Evolutionary conservation across 2,113 vertebrate species (phyloP).

Genomic region (Brachypteracias leptosomus): DNA sequence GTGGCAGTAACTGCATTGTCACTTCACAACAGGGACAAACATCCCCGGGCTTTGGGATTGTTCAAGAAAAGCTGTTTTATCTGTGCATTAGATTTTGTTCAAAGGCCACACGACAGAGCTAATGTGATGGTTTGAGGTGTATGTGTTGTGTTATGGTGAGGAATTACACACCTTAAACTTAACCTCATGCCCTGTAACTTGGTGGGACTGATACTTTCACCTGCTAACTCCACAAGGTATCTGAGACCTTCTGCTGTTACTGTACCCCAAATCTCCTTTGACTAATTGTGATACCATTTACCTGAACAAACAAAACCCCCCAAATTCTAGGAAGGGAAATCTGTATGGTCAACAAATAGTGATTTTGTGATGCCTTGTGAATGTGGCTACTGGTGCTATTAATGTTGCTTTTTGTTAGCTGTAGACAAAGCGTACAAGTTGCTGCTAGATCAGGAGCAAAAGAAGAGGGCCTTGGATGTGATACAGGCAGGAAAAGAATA

Average conservation of each 20-base stretch:
- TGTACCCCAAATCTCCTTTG: background rate
- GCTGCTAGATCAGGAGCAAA: slow-evolving; percentile 93
- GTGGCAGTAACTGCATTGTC: background rate
- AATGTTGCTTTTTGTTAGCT: slow-evolving; percentile 78
- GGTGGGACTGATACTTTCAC: background rate
- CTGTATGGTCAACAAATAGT: background rate
- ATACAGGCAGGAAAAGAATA: slow-evolving; percentile 96
- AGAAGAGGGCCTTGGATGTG: slow-evolving; percentile 95
- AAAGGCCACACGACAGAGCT: background rate
- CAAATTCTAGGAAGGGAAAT: background rate
- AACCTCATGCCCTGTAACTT: background rate
- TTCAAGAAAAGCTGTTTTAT: background rate
- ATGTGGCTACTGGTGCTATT: slow-evolving; percentile 60
- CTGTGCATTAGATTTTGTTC: background rate
- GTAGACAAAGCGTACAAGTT: slow-evolving; percentile 98
- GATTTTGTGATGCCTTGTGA: background rate
- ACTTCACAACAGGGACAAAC: background rate
- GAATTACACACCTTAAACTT: background rate
- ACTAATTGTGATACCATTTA: background rate
- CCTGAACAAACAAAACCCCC: background rate
- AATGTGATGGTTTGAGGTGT: background rate
- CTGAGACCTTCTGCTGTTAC: background rate
- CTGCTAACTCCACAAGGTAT: background rate
- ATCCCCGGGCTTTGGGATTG: rapidly evolving
- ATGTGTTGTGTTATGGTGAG: background rate